Evolutionary conservation across 2,797 vertebrate genomes (phyloP), one percentile per base, ranked within the genome.

Genomic region (Kryptolebias ocellatus): DNA sequence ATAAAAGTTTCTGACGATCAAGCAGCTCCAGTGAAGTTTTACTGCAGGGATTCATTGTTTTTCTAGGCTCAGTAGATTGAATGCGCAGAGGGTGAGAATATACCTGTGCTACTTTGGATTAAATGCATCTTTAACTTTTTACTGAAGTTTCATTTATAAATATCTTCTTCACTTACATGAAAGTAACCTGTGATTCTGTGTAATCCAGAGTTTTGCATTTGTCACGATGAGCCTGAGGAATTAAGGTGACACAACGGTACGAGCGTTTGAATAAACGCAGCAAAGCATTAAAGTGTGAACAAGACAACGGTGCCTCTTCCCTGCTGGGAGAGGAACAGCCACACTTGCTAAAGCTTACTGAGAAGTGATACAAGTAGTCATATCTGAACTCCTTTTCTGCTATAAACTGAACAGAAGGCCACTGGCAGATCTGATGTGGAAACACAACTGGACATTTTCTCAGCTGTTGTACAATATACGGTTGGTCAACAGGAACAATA

Each of bases 341-440:
- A 79, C 28, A 57, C 53, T 24, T 53, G 27, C 18, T 53, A 57
- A 70, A 37, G 61, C 70, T 80, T 72, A 58, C 54, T 69, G 60
- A 83, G 51, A 3, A 45, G 65, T 74, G 81, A 76, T 82, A 79
- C 64, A 27, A 62, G 71, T 51, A 72, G 75, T 79, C 63, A 67
- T 47, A 63, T 78, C 64, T 70, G 59, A 24, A 70, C 58, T 14
- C 58, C 16, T n/a, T 37, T 17, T 74, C 62, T 60, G 50, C 60
- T 60, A 17, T 58, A 47, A 60, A 62, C 44, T 42, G 44, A 37
- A 53, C 65, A 67, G 10, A 67, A 53, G 59, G 16, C 10, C 2
- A 29, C 49, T 29, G 17, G 20, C 0, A 46, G 55, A 47, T 50
- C 5, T 51, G 4, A 60, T 47, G 6, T 60, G 1, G 1, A 67